Base-by-base conservation (phyloP, 2,888 invertebrate species). In the Acleris holmiana region DNA sequence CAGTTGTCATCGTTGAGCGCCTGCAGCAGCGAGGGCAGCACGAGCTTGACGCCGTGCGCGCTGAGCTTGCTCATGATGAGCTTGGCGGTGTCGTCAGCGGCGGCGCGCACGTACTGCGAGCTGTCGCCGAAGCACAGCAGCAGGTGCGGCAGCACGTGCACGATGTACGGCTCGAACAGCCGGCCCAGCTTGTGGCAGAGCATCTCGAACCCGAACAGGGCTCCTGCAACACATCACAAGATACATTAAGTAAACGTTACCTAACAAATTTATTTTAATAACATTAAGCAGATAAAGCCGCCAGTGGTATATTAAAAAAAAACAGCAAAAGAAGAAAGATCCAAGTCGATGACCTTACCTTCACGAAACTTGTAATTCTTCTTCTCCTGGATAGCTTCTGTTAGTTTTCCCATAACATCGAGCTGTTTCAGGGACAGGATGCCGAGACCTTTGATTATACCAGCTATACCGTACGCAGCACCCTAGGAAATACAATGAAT, bases 1-100 rank as follows among this genome's bases (percentile, higher is more conserved):
- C 99, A 99, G 17, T 99, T 98, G 89, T 99, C 99, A 84, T 99
- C 98, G 84, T 99, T 97, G 62, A 99, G 92, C 40, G 99, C 99
- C 74, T 96, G 96, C 68, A 99, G 92, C 69, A 99, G 93, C 68
- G 98, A 96, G 0, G 99, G 99, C 73, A 99, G 93, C 63, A 99
- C 98, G 48, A 99, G 94, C 91, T 99, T 99, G 49, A 99, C 99
- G 68, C 99, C 99, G 90, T 99, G 99, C 68, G 98, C 98, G 64
- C 98, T 98, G 66, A 99, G 93, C 85, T 98, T 97, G 78, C 97
- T 97, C 97, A 97, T 97, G 72, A 99, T 98, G 60, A 98, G 98
- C 88, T 97, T 96, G 44, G 99, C 98, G 59, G 99, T 98, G 81
- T 99, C 99, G 86, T 99, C 99, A 8, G 99, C 98, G 4, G 99